Evolutionary conservation across 2,888 invertebrate genomes (phyloP).

Genomic region (Noctua comes): DNA sequence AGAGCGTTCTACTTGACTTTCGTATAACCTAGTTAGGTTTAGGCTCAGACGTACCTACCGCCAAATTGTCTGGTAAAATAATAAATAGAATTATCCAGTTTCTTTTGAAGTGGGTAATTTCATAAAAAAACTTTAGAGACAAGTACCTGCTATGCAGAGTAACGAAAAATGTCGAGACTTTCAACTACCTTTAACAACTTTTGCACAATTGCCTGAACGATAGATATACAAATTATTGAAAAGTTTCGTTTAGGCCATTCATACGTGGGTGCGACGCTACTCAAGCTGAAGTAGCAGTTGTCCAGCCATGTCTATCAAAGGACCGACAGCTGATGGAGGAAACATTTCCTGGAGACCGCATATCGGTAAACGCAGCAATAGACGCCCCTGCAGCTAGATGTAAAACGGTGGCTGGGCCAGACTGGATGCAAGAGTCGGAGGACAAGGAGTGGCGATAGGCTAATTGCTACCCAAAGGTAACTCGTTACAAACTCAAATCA

Average conservation of each 20-base stretch:
- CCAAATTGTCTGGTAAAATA: conserved; percentile 30
- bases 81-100: conserved; percentile 41
- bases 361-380: background rate
- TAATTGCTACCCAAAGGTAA: background rate
- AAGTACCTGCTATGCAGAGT: background rate
- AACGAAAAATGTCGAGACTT: conserved; percentile 14
- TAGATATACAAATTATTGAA: background rate
- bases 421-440: background rate
- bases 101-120: conserved; percentile 39
- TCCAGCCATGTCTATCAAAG: background rate
- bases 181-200: background rate
- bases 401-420: background rate
- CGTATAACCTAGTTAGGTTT: conserved; percentile 1
- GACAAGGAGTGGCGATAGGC: background rate
- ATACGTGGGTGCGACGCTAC: background rate
- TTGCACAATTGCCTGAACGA: background rate
- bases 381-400: background rate
- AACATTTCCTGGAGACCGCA: background rate
- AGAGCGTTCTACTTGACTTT: conserved; percentile 35
- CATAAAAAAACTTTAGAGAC: conserved; percentile 26
- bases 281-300: background rate
- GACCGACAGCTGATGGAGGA: background rate
- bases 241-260: background rate
- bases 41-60: conserved; percentile 22
- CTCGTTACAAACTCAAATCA: background rate